Evolutionary conservation across 2,888 invertebrate species (phyloP).

Genomic region (Aromia moschata): DNA sequence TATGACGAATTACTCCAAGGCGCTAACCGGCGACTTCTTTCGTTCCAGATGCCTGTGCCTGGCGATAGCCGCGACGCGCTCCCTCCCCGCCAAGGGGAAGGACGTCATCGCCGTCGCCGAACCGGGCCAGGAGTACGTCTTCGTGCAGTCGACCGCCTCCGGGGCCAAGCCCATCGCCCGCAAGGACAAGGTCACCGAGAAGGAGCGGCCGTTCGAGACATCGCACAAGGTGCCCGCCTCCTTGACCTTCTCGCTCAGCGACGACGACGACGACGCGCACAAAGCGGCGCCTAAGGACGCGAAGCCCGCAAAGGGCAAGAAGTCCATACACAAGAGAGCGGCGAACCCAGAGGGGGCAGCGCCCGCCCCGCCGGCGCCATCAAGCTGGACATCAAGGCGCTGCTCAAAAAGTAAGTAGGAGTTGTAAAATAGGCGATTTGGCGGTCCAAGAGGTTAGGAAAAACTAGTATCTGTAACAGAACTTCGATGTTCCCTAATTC

Average conservation of each 20-base stretch:
- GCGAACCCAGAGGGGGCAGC: conserved; percentile 50
- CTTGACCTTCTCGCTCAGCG: conserved; percentile 57
- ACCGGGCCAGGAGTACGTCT: conserved; percentile 74
- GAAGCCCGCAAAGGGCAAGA: conserved; percentile 34
- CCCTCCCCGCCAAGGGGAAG: conserved; percentile 55
- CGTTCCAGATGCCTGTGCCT: conserved; percentile 52
- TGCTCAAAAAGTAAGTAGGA: conserved; percentile 35
- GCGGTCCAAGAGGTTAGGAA: too few relatives aligned
- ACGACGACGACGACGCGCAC: conserved; percentile 44
- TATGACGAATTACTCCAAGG: too few relatives aligned
- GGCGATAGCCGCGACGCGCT: conserved; percentile 33
- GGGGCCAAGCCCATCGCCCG: conserved; percentile 57
- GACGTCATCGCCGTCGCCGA: conserved; percentile 71
- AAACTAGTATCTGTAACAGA: too few relatives aligned
- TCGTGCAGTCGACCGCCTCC: conserved; percentile 65
- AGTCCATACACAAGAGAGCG: conserved; percentile 49
- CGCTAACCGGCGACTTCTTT: conserved; percentile 30
- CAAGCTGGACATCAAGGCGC: conserved; percentile 52
- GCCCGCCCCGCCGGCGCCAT: conserved; percentile 61
- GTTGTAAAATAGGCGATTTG: too few relatives aligned
- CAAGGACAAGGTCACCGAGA: conserved; percentile 53
- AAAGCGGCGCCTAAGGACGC: conserved; percentile 37
- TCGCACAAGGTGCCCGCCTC: conserved; percentile 74
- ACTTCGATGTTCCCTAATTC: too few relatives aligned
- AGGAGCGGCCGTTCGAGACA: conserved; percentile 69